Conservation (phyloP, 2,113 vertebrate genomes). For the Labrus mixtus region DNA sequence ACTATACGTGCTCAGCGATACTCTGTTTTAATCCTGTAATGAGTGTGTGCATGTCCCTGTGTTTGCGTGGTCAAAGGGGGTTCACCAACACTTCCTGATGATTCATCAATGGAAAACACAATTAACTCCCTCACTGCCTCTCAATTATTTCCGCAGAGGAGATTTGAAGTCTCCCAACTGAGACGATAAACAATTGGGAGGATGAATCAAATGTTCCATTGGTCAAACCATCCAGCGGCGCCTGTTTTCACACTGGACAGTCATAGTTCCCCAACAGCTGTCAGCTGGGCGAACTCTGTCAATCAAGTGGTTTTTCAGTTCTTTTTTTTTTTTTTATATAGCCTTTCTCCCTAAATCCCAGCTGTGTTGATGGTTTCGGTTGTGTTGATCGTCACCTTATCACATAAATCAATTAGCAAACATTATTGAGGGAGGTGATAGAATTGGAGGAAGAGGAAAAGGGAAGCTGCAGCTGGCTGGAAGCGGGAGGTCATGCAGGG, state of each 20-base stretch:
- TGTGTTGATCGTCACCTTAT: conserved; percentile 39
- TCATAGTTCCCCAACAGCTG: conserved; percentile 55
- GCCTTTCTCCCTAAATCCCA: no score
- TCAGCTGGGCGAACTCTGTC: conserved; percentile 47
- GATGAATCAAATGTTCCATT: conserved; percentile 62
- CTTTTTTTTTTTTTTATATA: conserved; percentile 19
- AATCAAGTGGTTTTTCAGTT: conserved; percentile 11
- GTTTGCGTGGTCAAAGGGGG: conserved; percentile 43
- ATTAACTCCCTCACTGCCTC: conserved; percentile 67
- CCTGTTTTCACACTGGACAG: conserved; percentile 46
- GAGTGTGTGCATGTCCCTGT: conserved; percentile 2
- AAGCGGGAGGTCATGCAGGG: conserved; percentile 5
- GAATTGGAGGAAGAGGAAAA: conserved; percentile 69
- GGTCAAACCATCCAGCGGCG: conserved; percentile 27
- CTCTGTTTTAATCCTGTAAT: background rate
- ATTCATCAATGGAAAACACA: conserved; percentile 72
- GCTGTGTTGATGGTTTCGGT: background rate
- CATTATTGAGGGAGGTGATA: conserved; percentile 24
- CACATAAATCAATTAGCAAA: conserved; percentile 38
- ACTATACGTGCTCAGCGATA: background rate
- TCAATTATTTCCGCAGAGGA: conserved; percentile 67
- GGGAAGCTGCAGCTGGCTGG: conserved; percentile 55
- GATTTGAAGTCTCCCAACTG: conserved; percentile 60
- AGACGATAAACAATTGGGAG: conserved; percentile 53
- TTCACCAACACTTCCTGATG: conserved; percentile 64